phyloP scores from a whole-genome alignment of 2,888 invertebrate genomes.

The Brachyptera risi region DNA sequence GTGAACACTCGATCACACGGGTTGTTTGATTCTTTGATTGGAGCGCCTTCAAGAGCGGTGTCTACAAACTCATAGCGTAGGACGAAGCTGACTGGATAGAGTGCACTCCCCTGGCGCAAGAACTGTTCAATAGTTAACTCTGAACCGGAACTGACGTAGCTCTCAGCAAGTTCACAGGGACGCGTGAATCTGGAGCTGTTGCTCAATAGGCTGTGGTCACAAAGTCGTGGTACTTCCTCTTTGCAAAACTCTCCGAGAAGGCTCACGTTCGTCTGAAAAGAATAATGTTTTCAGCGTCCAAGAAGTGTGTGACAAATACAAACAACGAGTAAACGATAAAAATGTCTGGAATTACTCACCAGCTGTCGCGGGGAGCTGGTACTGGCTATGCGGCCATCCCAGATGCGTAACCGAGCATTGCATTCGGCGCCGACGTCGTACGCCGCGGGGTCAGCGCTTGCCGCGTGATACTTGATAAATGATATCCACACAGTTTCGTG shows the following conservation, averaged over 20 bases:
- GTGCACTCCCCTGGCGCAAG: constrained; percentile 70
- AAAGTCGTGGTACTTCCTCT: constrained; percentile 68
- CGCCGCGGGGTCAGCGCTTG: constrained; percentile 51
- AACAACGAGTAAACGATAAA: too few relatives aligned
- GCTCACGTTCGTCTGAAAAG: constrained; percentile 46
- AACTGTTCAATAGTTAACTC: constrained; percentile 72
- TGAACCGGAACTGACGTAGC: constrained; percentile 72
- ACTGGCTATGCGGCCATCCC: constrained; percentile 61
- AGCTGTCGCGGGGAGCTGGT: constrained; percentile 32
- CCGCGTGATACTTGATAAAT: constrained; percentile 77
- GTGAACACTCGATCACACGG: constrained; percentile 56
- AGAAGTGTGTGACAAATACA: background rate
- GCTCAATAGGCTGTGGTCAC: constrained; percentile 68
- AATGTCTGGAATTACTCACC: too few relatives aligned
- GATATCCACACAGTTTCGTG: constrained; percentile 80
- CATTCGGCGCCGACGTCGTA: constrained; percentile 66
- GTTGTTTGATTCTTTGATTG: constrained; percentile 54
- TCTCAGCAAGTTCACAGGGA: constrained; percentile 65
- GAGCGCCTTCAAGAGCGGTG: constrained; percentile 61
- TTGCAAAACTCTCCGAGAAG: constrained; percentile 73
- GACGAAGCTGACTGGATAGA: constrained; percentile 72
- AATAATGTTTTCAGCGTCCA: background rate
- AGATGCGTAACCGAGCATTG: constrained; percentile 68
- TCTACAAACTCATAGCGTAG: constrained; percentile 82
- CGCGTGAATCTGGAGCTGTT: constrained; percentile 68